These are phyloP conservation scores for Gracilinanus agilis DNA, from an alignment of 2,113 vertebrate species.

Conservation along the genomic window DNA sequence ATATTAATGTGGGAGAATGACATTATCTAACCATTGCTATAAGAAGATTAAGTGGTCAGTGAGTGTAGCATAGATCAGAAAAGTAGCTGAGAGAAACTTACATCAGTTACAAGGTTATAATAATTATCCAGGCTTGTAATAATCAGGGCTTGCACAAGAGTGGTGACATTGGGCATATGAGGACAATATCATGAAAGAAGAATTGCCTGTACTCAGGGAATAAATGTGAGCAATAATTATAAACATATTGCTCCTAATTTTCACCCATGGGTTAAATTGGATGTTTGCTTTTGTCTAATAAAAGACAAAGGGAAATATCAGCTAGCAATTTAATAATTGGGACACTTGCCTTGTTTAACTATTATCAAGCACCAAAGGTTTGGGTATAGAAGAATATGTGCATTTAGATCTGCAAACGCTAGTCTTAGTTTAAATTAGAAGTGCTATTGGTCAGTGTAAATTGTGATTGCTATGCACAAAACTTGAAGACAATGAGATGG, in stretches of 20 bases:
- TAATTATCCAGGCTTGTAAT: not conserved
- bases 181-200: not conserved
- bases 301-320: slow-evolving; percentile 45
- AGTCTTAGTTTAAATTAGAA: not conserved
- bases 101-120: not conserved
- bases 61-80: not conserved
- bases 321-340: slow-evolving; percentile 55
- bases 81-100: not conserved
- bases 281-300: slow-evolving; percentile 52
- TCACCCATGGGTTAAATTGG: slow-evolving; percentile 3
- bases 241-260: slow-evolving; percentile 26
- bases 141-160: not conserved
- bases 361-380: slow-evolving; percentile 48
- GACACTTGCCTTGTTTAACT: slow-evolving; percentile 37
- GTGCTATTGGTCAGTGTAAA: not conserved
- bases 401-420: not conserved
- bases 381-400: slow-evolving; percentile 26
- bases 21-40: not conserved
- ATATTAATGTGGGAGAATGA: not conserved
- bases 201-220: not conserved
- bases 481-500: slow-evolving; percentile 26
- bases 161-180: not conserved
- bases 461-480: slow-evolving; percentile 17
- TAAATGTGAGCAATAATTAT: slow-evolving; percentile 38
- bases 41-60: not conserved